Base-by-base conservation (phyloP, 2,888 invertebrate genomes). In the Lysandra bellargus region DNA sequence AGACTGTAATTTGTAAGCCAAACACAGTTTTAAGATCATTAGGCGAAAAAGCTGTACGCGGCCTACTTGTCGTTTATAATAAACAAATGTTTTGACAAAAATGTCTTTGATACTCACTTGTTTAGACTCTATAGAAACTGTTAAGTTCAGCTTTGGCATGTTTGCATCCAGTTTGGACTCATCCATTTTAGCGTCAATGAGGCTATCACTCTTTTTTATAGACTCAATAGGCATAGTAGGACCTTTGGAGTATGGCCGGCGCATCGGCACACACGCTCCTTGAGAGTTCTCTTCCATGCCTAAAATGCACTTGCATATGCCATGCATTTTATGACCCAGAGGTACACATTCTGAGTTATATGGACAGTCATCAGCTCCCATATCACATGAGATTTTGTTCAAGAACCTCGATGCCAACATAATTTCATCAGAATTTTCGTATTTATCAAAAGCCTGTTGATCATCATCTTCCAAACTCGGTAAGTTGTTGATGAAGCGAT, bases 121-220 rank as follows among this genome's bases (percentile, higher is more conserved):
- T 90, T 98, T 97, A 0, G 97, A 97, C 80, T 96, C 95, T 30
- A 97, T 97, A 14, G 96, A 96, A 0, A 98, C 97, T 33, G 96
- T 95, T 81, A 98, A 92, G 80, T 96, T 96, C 86, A 97, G 97
- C 85, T 91, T 95, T 69, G 90, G 94, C 79, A 87, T 90, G 82
- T 92, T 88, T 80, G 92, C 89, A 85, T 95, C 91, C 81, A 84
- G 82, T 85, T 90, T 91, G 0, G 84, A 76, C 37, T 84, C 83
- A 81, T 89, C 88, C 81, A 78, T 85, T 85, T 90, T 92, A 37
- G 82, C 80, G 81, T 89, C 88, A 80, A 82, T 80, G 78, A 85
- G 80, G 60, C 89, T 89, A 57, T 88, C 89, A 85, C 82, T 86
- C 78, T 92, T 93, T 82, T 93, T 93, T 12, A 90, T 87, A 33